Conservation (phyloP, 2,888 invertebrate species). For the Leptogaster cylindrica region DNA sequence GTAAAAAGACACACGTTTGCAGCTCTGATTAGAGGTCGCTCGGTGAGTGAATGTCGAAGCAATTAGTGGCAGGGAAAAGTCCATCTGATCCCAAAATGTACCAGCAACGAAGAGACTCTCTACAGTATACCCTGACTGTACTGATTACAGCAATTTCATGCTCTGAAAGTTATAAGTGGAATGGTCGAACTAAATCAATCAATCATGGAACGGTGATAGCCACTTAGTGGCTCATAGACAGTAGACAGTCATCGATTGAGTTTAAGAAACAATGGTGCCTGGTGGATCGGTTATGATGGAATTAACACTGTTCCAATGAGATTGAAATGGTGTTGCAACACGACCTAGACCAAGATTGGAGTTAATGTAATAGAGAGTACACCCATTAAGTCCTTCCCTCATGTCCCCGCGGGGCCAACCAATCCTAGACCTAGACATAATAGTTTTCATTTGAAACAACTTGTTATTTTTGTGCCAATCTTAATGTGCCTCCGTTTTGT, state of each 20-base stretch:
- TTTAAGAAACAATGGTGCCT: not conserved
- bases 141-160: slow-evolving; percentile 17
- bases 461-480: not conserved
- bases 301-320: not conserved
- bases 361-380: too few relatives aligned
- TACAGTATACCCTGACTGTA: not conserved
- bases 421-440: not conserved
- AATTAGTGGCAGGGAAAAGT: not conserved
- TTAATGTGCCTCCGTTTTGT: not conserved
- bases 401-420: not conserved
- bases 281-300: not conserved
- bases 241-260: too few relatives aligned
- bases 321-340: slow-evolving; percentile 7
- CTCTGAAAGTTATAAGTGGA: not conserved
- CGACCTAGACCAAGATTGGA: slow-evolving; percentile 27
- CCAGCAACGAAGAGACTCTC: not conserved
- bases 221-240: not conserved
- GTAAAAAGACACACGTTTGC: not conserved
- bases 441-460: not conserved
- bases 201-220: slow-evolving; percentile 6
- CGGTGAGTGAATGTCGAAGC: slow-evolving; percentile 1
- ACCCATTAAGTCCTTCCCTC: not conserved
- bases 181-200: slow-evolving; percentile 16
- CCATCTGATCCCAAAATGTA: too few relatives aligned
- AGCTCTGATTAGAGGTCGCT: not conserved